phyloP scores from a whole-genome alignment of 2,888 invertebrate species.

The Orthosia cruda region DNA sequence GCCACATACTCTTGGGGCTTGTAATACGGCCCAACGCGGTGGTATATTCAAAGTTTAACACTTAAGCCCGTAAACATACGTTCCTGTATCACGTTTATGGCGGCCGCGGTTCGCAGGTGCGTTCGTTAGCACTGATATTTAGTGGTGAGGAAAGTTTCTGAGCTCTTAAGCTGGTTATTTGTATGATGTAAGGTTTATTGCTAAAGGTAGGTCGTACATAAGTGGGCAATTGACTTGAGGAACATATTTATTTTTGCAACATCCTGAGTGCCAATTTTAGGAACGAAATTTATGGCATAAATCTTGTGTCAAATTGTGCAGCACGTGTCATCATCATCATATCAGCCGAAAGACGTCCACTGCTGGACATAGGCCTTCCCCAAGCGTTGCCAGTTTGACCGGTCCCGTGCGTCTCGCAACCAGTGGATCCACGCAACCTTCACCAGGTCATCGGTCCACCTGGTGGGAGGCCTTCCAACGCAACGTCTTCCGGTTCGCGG shows the following conservation, averaged over 20 bases:
- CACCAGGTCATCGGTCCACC: too few relatives aligned
- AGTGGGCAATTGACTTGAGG: neutral
- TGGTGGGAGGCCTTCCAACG: too few relatives aligned
- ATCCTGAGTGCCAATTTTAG: too few relatives aligned
- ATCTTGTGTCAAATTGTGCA: too few relatives aligned
- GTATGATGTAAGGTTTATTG: slow-evolving; percentile 42
- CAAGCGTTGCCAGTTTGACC: too few relatives aligned
- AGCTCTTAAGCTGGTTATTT: slow-evolving; percentile 59
- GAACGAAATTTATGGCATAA: too few relatives aligned
- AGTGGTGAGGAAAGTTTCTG: slow-evolving; percentile 60
- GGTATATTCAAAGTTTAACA: slow-evolving; percentile 71
- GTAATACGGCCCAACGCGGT: slow-evolving; percentile 63
- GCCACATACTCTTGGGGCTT: slow-evolving; percentile 62
- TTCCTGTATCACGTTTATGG: slow-evolving; percentile 56
- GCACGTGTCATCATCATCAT: too few relatives aligned
- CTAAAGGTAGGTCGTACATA: neutral
- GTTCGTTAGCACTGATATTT: slow-evolving; percentile 63
- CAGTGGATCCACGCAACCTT: too few relatives aligned
- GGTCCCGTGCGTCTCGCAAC: too few relatives aligned
- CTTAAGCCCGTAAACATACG: slow-evolving; percentile 69
- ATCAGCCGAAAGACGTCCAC: too few relatives aligned
- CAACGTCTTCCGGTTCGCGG: too few relatives aligned
- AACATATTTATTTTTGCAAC: neutral
- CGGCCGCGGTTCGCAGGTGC: slow-evolving; percentile 63
- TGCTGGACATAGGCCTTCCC: too few relatives aligned